Evolutionary conservation across 2,888 invertebrate genomes (phyloP).

Genomic region (Chymomyza amoena): DNA sequence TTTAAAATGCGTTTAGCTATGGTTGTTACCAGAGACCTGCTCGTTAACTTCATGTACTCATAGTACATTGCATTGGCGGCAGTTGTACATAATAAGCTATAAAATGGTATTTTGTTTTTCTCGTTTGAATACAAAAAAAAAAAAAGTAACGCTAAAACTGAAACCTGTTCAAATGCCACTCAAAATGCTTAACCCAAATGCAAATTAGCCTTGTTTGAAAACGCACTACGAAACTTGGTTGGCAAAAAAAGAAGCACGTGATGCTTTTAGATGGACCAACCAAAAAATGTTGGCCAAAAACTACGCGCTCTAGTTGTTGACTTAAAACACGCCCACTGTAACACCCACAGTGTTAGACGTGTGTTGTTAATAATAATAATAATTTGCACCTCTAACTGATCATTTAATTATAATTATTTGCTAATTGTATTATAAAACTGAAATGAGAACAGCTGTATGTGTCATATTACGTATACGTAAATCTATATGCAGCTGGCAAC

Average conservation of each 20-base stretch:
- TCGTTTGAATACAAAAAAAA: constrained; percentile 7
- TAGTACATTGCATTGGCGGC: not conserved
- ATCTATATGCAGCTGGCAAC: constrained; percentile 20
- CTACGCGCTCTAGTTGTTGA: constrained; percentile 37
- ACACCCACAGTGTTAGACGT: not conserved
- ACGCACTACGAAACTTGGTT: constrained; percentile 1
- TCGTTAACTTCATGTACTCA: not conserved
- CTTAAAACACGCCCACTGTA: not conserved
- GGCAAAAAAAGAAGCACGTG: constrained; percentile 29
- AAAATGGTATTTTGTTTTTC: not conserved
- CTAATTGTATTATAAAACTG: constrained; percentile 7
- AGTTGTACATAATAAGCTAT: not conserved
- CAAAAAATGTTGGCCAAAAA: constrained; percentile 4
- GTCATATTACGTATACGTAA: constrained; percentile 50
- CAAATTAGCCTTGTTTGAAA: constrained; percentile 47
- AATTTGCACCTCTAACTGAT: constrained; percentile 23
- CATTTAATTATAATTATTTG: not conserved
- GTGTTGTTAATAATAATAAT: constrained; percentile 15
- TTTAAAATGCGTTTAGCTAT: constrained; percentile 29
- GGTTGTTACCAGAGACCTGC: constrained; percentile 14
- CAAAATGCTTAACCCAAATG: constrained; percentile 55
- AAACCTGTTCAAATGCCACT: constrained; percentile 47
- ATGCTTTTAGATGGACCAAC: constrained; percentile 17
- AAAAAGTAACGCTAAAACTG: not conserved
- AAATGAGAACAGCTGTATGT: not conserved